Evolutionary conservation across 2,113 vertebrate genomes (phyloP).

Genomic region (Vulpes vulpes): DNA sequence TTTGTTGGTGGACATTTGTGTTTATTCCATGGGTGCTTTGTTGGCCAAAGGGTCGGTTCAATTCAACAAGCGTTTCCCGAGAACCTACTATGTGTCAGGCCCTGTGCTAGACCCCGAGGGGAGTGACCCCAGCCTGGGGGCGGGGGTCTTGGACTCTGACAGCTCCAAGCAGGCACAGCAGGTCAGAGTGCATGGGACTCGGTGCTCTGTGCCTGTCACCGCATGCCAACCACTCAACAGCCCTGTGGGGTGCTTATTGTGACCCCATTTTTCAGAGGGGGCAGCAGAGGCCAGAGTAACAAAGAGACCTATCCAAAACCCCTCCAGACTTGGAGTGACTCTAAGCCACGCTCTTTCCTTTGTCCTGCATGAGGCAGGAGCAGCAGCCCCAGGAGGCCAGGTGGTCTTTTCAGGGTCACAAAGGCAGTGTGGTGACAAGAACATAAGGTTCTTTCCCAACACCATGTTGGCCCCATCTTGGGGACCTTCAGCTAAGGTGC

Average conservation of each 20-base stretch:
- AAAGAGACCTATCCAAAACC: not conserved
- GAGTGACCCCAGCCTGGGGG: not conserved
- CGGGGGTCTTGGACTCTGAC: not conserved
- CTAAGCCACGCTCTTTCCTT: not conserved
- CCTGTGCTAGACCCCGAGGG: not conserved
- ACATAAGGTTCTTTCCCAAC: fast-evolving
- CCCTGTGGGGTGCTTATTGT: fast-evolving
- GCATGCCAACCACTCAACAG: fast-evolving
- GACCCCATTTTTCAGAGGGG: not conserved
- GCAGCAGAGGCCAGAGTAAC: not conserved
- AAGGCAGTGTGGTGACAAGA: fast-evolving
- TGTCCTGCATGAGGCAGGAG: not conserved
- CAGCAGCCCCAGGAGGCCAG: not conserved
- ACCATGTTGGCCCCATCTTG: not conserved
- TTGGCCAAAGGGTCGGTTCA: not conserved
- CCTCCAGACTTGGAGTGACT: fast-evolving
- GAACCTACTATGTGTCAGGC: not conserved
- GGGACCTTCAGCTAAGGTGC: not conserved
- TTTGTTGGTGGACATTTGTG: not conserved
- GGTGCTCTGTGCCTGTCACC: fast-evolving
- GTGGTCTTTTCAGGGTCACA: not conserved
- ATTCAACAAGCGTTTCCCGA: not conserved
- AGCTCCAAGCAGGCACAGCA: fast-evolving
- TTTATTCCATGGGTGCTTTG: not conserved
- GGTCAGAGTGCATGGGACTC: not conserved